Conservation (phyloP, 2,888 invertebrate genomes). For the Drosophila melanocephala region DNA sequence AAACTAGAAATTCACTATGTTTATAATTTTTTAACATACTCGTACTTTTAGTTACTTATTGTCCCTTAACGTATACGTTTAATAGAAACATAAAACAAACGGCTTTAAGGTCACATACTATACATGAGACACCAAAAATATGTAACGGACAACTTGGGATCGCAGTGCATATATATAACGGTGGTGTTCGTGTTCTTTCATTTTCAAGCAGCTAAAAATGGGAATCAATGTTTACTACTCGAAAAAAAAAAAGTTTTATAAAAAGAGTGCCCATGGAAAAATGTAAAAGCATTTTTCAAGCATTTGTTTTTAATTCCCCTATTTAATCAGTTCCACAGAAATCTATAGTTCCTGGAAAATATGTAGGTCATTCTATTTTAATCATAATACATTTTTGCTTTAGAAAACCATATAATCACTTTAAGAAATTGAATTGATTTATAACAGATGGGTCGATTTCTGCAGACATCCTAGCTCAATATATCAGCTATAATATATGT, state of each 20-base stretch:
- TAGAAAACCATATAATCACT: neutral
- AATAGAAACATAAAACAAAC: conserved; percentile 30
- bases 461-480: neutral
- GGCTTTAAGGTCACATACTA: conserved; percentile 15
- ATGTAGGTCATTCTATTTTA: neutral
- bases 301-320: neutral
- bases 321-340: neutral
- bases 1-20: conserved; percentile 32
- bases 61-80: conserved; percentile 77
- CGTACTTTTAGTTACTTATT: conserved; percentile 68
- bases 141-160: conserved; percentile 29
- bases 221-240: neutral
- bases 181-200: conserved; percentile 33
- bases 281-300: neutral
- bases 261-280: neutral
- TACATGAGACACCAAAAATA: conserved; percentile 6
- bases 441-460: neutral
- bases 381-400: neutral
- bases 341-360: neutral
- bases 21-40: conserved; percentile 26
- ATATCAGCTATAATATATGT: neutral
- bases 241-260: neutral
- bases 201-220: neutral
- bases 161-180: conserved; percentile 34
- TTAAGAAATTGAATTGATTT: neutral